phyloP scores from a whole-genome alignment of 1,140 invertebrate genomes.

The Nasonia vitripennis region DNA sequence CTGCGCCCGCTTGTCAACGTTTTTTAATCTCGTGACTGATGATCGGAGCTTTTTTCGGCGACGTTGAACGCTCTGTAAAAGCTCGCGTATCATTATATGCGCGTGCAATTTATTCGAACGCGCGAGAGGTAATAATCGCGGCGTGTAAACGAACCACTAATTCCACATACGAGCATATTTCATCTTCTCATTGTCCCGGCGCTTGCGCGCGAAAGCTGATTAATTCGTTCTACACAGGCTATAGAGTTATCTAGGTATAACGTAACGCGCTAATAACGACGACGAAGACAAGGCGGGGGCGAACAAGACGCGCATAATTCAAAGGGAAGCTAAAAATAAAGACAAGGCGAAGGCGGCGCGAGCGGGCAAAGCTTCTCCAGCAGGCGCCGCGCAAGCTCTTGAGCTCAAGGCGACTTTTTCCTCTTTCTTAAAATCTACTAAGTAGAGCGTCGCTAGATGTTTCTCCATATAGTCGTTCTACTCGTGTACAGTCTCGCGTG shows the following conservation, averaged over 20 bases:
- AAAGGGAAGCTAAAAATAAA: slow-evolving; percentile 16
- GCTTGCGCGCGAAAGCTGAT: neutral
- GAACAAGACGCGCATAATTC: neutral
- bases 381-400: neutral
- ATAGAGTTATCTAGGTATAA: neutral
- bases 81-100: no score
- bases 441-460: neutral
- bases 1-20: neutral
- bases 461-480: neutral
- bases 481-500: neutral
- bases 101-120: no score
- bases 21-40: no score
- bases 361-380: neutral
- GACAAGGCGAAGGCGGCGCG: neutral
- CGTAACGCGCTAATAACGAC: slow-evolving; percentile 25
- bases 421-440: neutral
- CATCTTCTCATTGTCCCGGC: neutral
- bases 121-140: no score
- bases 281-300: neutral
- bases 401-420: neutral
- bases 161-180: no score
- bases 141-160: no score
- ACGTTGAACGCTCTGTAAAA: no score
- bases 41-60: no score
- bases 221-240: slow-evolving; percentile 18